Conservation (phyloP, 2,888 invertebrate genomes). For the Napeogenes inachia region DNA sequence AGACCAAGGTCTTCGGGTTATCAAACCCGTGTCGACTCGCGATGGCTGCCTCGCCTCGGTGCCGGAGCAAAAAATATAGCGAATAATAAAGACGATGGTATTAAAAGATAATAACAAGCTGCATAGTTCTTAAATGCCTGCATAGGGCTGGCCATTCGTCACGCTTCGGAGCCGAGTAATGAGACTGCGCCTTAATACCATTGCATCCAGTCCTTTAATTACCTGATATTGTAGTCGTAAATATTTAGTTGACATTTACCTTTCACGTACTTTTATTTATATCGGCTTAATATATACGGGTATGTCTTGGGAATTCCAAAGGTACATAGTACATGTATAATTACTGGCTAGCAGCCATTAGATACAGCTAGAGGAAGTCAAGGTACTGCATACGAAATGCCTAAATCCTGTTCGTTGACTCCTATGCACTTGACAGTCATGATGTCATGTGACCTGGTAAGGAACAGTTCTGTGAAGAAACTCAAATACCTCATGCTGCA, state of each 20-base stretch:
- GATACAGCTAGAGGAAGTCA: slow-evolving; percentile 59
- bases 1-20: slow-evolving; percentile 78
- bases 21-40: slow-evolving; percentile 73
- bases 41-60: slow-evolving; percentile 62
- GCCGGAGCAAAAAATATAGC: slow-evolving; percentile 71
- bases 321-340: slow-evolving; percentile 54
- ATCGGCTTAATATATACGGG: background rate
- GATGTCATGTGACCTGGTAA: slow-evolving; percentile 75
- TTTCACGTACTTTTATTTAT: slow-evolving; percentile 9
- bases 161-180: slow-evolving; percentile 37
- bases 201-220: slow-evolving; percentile 26
- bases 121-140: slow-evolving; percentile 48
- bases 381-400: slow-evolving; percentile 68
- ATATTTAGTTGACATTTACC: slow-evolving; percentile 15
- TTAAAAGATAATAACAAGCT: slow-evolving; percentile 73
- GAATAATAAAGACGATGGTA: slow-evolving; percentile 74
- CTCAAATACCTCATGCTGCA: slow-evolving; percentile 62
- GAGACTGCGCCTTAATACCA: slow-evolving; percentile 23
- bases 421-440: slow-evolving; percentile 69
- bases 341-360: slow-evolving; percentile 64
- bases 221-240: slow-evolving; percentile 18
- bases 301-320: slow-evolving; percentile 44
- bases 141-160: slow-evolving; percentile 42
- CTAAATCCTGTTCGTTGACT: slow-evolving; percentile 71
- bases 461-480: slow-evolving; percentile 69